Percentiles rank a stretch among this genome's conserved stretches.
Conservation (phyloP, 2,797 vertebrate genomes). For the Mormyrops attenuatus region DNA sequence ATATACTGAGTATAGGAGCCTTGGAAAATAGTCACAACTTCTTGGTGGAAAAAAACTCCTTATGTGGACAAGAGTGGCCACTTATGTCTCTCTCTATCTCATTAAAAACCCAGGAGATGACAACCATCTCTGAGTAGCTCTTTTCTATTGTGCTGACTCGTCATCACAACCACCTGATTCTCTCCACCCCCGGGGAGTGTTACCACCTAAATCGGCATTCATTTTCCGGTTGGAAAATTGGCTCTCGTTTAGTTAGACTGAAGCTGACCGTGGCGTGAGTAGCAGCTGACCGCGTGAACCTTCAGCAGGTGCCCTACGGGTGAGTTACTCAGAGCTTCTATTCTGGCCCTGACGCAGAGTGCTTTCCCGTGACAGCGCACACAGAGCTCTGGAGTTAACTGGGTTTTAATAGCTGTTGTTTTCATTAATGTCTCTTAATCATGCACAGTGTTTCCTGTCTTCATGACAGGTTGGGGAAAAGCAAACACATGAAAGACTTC, state of each 20-base stretch:
- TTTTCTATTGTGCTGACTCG: not conserved
- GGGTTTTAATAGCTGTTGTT: not conserved
- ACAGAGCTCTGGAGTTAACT: not conserved
- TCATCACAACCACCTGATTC: not conserved
- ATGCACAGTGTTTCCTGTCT: not conserved
- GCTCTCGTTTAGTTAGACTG: not conserved
- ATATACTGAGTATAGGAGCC: not conserved
- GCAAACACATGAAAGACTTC: not conserved
- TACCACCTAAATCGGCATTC: not conserved
- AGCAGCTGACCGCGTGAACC: not conserved
- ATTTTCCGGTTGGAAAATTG: not conserved
- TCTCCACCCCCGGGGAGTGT: not conserved
- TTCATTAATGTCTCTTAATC: not conserved
- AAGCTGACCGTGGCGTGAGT: not conserved
- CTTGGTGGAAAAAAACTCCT: not conserved
- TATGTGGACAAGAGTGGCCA: not conserved
- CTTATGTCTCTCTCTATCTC: not conserved
- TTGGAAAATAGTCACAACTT: not conserved
- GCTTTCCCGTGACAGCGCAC: not conserved
- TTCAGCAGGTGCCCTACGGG: not conserved
- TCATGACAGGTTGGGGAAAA: slow-evolving; percentile 2
- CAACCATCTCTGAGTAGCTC: not conserved
- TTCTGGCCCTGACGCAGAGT: not conserved
- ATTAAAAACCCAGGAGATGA: not conserved
- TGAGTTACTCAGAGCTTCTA: not conserved